These are phyloP conservation scores for Nasonia vitripennis DNA, from an alignment of 1,140 invertebrate species.

Conservation along the genomic window DNA sequence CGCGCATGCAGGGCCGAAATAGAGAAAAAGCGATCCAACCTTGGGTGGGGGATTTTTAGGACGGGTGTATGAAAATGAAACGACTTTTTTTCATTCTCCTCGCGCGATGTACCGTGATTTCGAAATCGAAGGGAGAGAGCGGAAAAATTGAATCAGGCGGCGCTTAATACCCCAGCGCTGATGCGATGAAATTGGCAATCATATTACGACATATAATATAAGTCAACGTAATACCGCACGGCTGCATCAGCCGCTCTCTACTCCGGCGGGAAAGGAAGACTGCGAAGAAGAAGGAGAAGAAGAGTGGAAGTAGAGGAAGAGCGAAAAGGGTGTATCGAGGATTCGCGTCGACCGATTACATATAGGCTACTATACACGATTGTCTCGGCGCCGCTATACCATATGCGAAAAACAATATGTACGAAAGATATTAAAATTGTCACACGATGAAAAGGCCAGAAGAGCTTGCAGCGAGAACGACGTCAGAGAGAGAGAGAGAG, in stretches of 20 bases:
- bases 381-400: constrained; percentile 37
- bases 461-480: not conserved
- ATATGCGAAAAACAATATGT: constrained; percentile 58
- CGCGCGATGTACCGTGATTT: not conserved
- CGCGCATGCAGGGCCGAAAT: no score
- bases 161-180: constrained; percentile 36
- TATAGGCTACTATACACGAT: constrained; percentile 36
- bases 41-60: no score
- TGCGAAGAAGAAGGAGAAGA: not conserved
- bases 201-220: constrained; percentile 59
- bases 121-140: not conserved
- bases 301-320: not conserved
- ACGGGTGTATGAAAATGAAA: no score
- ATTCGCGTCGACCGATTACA: constrained; percentile 55
- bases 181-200: constrained; percentile 61
- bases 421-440: constrained; percentile 52
- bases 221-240: constrained; percentile 57
- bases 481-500: not conserved
- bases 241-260: not conserved
- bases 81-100: not conserved
- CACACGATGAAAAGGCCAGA: no score
- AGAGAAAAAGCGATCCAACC: no score
- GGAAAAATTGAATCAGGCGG: constrained; percentile 44
- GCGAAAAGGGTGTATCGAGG: constrained; percentile 53
- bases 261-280: not conserved